Evolutionary conservation across 1,140 invertebrate genomes (phyloP).

Genomic region (Aphidius gifuensis): DNA sequence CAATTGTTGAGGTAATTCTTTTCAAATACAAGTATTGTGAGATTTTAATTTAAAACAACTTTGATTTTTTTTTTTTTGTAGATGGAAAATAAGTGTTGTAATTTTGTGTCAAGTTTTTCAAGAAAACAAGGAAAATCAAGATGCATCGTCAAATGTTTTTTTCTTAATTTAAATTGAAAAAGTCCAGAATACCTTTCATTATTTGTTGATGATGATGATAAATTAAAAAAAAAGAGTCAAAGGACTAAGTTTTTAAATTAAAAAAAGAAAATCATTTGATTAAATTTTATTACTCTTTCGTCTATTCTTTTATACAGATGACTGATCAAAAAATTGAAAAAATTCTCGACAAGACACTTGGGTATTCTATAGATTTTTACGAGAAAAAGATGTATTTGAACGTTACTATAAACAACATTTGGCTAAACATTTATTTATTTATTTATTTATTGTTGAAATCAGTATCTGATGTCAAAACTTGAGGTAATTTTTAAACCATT

Average conservation of each 20-base stretch:
- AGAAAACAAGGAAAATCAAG: slow-evolving; percentile 90
- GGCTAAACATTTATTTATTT: slow-evolving; percentile 93
- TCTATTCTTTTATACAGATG: slow-evolving; percentile 68
- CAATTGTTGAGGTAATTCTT: too few relatives aligned
- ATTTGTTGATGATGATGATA: slow-evolving; percentile 99
- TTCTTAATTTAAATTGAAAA: slow-evolving; percentile 96
- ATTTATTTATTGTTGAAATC: slow-evolving; percentile 97
- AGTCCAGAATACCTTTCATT: slow-evolving; percentile 98
- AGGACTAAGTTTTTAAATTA: slow-evolving; percentile 72
- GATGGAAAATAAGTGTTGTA: too few relatives aligned
- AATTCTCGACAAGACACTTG: slow-evolving; percentile 98
- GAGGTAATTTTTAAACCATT: too few relatives aligned
- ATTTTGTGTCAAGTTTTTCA: slow-evolving; percentile 91
- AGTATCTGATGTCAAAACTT: slow-evolving; percentile 97
- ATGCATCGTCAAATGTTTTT: slow-evolving; percentile 90
- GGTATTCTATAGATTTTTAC: slow-evolving; percentile 98
- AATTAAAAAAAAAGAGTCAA: slow-evolving; percentile 98
- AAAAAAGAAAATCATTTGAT: slow-evolving; percentile 22
- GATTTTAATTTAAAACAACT: too few relatives aligned
- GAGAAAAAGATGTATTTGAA: slow-evolving; percentile 99
- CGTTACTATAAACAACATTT: slow-evolving; percentile 99
- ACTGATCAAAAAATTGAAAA: slow-evolving; percentile 97
- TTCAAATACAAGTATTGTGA: too few relatives aligned
- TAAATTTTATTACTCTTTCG: slow-evolving; percentile 1
- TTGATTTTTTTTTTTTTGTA: too few relatives aligned